These are phyloP conservation scores for Watsonalla binaria DNA, from an alignment of 2,888 invertebrate genomes.

Conservation along the genomic window DNA sequence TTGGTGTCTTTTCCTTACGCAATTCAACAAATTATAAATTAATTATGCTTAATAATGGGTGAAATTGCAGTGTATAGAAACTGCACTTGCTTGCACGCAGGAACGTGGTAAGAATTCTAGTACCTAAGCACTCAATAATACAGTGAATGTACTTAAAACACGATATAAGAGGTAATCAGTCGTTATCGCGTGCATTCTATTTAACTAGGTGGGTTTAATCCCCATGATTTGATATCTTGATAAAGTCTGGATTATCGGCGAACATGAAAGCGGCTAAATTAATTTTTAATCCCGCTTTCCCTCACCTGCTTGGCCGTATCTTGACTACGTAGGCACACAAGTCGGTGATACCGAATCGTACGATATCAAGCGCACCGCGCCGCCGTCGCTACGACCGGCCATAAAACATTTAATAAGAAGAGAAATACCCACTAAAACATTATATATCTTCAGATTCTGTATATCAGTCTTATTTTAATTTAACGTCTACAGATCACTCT, in stretches of 20 bases:
- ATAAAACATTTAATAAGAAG: constrained; percentile 16
- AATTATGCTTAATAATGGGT: too few species aligned
- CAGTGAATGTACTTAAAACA: constrained; percentile 18
- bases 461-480: too few species aligned
- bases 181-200: constrained; percentile 68
- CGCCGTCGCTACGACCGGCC: constrained; percentile 16
- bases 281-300: constrained; percentile 74
- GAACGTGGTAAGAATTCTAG: not conserved
- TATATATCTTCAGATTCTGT: not conserved
- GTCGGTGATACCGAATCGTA: constrained; percentile 32
- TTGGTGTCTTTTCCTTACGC: too few species aligned
- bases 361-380: constrained; percentile 33
- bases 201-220: constrained; percentile 71
- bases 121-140: constrained; percentile 5
- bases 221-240: constrained; percentile 73
- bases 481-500: too few species aligned
- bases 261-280: constrained; percentile 75
- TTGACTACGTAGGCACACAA: constrained; percentile 51
- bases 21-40: too few species aligned
- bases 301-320: constrained; percentile 58
- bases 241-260: constrained; percentile 73
- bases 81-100: too few species aligned
- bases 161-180: constrained; percentile 54
- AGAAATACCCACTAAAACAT: not conserved
- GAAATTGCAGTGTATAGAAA: too few species aligned